phyloP scores from a whole-genome alignment of 2,888 invertebrate species.

The Pegoplata infirma region DNA sequence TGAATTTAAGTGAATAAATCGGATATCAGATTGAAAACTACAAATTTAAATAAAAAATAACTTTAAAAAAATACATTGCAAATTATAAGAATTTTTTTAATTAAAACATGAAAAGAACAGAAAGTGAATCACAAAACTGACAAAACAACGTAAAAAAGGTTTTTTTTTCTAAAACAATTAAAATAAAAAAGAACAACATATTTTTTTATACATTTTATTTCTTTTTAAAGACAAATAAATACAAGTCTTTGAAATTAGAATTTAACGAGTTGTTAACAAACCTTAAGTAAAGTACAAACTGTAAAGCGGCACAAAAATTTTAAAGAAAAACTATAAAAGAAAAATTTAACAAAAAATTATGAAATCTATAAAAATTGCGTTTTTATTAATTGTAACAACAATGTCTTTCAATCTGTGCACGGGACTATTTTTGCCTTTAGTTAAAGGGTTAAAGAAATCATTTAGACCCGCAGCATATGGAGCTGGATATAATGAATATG shows the following conservation, averaged over 20 bases:
- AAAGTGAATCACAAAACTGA: constrained; percentile 2
- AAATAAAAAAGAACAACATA: neutral
- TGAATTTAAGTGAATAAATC: constrained; percentile 19
- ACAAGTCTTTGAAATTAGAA: constrained; percentile 19
- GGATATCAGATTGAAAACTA: constrained; percentile 8
- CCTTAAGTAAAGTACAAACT: constrained; percentile 23
- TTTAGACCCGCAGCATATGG: constrained; percentile 20
- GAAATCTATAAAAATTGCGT: constrained; percentile 25
- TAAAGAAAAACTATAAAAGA: too few relatives aligned
- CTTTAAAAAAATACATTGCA: constrained; percentile 14
- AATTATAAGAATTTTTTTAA: constrained; percentile 21
- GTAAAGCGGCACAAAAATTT: neutral
- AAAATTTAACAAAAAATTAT: constrained; percentile 9
- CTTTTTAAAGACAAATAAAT: too few relatives aligned
- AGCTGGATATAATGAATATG: constrained; percentile 1
- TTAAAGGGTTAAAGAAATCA: constrained; percentile 33
- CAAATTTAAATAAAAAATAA: neutral
- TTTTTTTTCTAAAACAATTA: neutral
- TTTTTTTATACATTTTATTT: neutral
- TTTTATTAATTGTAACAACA: constrained; percentile 21
- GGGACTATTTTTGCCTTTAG: constrained; percentile 24
- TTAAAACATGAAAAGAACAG: constrained; percentile 16
- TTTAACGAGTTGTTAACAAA: constrained; percentile 22
- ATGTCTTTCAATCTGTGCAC: constrained; percentile 24
- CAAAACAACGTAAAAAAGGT: neutral